phyloP scores from a whole-genome alignment of 2,888 invertebrate species.

The Torymus texanus region DNA sequence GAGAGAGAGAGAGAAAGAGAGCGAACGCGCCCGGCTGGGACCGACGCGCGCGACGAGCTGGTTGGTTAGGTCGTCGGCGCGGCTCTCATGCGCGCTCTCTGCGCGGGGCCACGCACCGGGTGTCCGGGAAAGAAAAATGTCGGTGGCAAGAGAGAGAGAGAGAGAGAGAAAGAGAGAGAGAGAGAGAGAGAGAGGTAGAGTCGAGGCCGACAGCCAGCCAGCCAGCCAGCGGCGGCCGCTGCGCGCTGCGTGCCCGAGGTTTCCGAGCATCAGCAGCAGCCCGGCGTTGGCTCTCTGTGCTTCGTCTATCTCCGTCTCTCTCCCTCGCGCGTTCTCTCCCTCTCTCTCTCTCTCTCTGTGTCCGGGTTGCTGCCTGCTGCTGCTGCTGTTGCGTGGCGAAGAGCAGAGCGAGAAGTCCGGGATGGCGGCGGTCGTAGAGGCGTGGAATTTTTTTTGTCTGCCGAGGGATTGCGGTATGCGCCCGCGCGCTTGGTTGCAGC shows the following conservation, averaged over 20 bases:
- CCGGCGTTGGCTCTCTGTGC: not conserved
- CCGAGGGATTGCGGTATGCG: no score
- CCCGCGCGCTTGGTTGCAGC: no score
- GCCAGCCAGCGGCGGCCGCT: not conserved
- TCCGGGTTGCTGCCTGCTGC: no score
- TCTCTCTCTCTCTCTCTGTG: no score
- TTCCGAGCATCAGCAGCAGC: not conserved
- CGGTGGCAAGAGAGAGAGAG: not conserved
- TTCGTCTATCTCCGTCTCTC: no score
- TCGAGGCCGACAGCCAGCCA: slow-evolving; percentile 38
- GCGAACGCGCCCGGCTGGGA: slow-evolving; percentile 30
- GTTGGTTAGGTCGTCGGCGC: no score
- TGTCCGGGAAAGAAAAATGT: slow-evolving; percentile 53
- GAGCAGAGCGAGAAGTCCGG: no score
- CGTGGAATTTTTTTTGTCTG: no score
- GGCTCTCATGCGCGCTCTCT: no score
- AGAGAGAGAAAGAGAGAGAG: slow-evolving; percentile 42
- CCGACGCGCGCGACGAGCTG: not conserved
- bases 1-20: slow-evolving; percentile 34
- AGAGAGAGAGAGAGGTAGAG: slow-evolving; percentile 49
- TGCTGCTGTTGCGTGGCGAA: no score
- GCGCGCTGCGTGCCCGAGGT: not conserved
- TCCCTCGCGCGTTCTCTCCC: no score
- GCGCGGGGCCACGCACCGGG: slow-evolving; percentile 53
- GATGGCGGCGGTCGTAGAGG: no score